Evolutionary conservation across 2,113 vertebrate genomes (phyloP).

Genomic region (Chloropsis hardwickii): DNA sequence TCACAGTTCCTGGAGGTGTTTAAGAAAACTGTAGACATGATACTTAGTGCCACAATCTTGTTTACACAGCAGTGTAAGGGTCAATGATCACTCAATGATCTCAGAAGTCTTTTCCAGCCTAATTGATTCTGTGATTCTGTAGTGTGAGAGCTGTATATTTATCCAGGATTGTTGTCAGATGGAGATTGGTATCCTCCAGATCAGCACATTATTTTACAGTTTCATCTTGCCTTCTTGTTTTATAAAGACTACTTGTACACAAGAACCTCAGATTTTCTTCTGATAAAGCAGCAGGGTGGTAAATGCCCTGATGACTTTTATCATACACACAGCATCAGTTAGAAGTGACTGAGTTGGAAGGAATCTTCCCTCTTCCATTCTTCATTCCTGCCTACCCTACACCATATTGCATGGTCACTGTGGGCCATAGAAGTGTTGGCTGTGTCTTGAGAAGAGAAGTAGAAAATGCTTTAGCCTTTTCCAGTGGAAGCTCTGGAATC

Average conservation of each 20-base stretch:
- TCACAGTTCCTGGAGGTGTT: rapidly evolving
- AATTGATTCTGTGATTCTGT: neutral
- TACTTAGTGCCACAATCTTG: neutral
- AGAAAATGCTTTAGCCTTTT: neutral
- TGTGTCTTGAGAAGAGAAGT: neutral
- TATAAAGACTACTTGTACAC: neutral
- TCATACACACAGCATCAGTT: neutral
- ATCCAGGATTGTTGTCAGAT: neutral
- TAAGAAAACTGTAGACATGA: neutral
- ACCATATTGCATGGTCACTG: neutral
- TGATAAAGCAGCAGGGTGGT: neutral
- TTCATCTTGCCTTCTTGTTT: neutral
- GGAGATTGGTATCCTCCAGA: neutral
- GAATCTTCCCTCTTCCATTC: neutral
- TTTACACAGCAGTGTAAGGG: rapidly evolving
- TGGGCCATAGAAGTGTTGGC: rapidly evolving
- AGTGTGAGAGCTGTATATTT: neutral
- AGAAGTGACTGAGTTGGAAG: neutral
- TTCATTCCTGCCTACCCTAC: neutral
- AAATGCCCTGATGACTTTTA: neutral
- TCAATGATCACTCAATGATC: too few relatives aligned
- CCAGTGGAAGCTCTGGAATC: neutral
- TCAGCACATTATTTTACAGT: too few relatives aligned
- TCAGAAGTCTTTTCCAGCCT: neutral
- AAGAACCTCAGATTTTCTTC: neutral